Evolutionary conservation across 2,888 invertebrate species (phyloP), one percentile per base, ranked within the genome.

Genomic region (Phytoseiulus persimilis): DNA sequence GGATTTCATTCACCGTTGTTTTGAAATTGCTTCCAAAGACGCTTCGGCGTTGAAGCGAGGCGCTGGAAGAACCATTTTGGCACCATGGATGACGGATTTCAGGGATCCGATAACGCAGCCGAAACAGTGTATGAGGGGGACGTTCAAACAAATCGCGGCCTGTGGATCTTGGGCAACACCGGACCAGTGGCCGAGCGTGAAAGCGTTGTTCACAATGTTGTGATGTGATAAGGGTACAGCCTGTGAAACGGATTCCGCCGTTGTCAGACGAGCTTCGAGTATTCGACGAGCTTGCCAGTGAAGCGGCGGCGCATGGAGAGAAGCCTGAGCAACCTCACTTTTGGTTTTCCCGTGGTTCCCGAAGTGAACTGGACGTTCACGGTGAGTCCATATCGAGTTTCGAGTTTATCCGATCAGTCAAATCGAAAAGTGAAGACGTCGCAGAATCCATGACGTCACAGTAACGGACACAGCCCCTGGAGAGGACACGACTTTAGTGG

Each of bases 101-200:
- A 95, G 91, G 32, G 95, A 93, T 0, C 95, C 95, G 87, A 95
- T 93, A 0, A 95, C 94, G 90, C 95, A 94, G 0, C 96, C 97
- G 92, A 95, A 96, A 83, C 95, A 96, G 92, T 97, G 97, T 92
- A 96, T 97, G 32, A 96, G 93, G 0, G 96, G 96, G 31, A 96
- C 95, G 92, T 95, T 95, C 0, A 93, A 90, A 91, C 94, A 93
- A 23, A 93, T 92, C 9, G 87, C 32, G 11, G 87, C 87, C 14
- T 33, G 28, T 28, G 87, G 23, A 18, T 92, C 92, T 90, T 92
- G 91, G 90, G 93, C 92, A 90, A 93, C 94, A 32, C 87, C 87
- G 28, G 93, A 91, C 32, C 94, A 92, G 39, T 92, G 93, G 0
- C 95, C 95, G 90, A 95, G 93, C 91, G 94, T 94, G 91, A 94